phyloP scores from a whole-genome alignment of 2,888 invertebrate genomes.

The Nemapogon koenigi region DNA sequence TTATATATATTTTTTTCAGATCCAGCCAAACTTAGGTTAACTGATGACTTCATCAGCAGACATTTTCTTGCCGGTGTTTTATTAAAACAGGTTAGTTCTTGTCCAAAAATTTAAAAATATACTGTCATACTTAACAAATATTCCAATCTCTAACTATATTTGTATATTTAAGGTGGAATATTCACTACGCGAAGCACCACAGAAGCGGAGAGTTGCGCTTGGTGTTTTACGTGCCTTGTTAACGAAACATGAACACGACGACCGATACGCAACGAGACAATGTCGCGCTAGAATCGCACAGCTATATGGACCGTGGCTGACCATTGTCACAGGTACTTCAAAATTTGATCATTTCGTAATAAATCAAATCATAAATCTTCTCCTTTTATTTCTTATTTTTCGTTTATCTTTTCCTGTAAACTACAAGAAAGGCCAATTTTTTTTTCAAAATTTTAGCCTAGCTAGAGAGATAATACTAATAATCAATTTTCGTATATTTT shows the following conservation, averaged over 20 bases:
- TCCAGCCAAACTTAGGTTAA: conserved; percentile 64
- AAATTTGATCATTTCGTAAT: conserved; percentile 4
- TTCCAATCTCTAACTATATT: neutral
- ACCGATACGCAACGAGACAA: conserved; percentile 83
- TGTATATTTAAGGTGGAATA: conserved; percentile 69
- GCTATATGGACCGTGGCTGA: conserved; percentile 91
- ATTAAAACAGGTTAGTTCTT: conserved; percentile 68
- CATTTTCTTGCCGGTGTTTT: conserved; percentile 91
- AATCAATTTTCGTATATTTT: too few relatives aligned
- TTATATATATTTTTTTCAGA: conserved; percentile 45
- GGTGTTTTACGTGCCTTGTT: conserved; percentile 82
- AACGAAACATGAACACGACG: conserved; percentile 94
- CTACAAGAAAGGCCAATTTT: too few relatives aligned
- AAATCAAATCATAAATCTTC: too few relatives aligned
- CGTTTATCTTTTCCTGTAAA: too few relatives aligned
- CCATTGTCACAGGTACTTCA: conserved; percentile 67
- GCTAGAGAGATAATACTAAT: too few relatives aligned
- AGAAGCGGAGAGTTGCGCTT: conserved; percentile 83
- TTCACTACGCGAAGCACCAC: conserved; percentile 84
- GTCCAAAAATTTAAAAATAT: neutral
- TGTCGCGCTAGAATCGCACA: conserved; percentile 86
- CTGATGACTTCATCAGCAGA: conserved; percentile 85
- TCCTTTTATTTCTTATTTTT: too few relatives aligned
- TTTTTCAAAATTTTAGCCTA: too few relatives aligned
- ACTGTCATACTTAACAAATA: neutral